Base-by-base conservation (phyloP, 2,797 vertebrate genomes). In the Nothura maculosa region DNA sequence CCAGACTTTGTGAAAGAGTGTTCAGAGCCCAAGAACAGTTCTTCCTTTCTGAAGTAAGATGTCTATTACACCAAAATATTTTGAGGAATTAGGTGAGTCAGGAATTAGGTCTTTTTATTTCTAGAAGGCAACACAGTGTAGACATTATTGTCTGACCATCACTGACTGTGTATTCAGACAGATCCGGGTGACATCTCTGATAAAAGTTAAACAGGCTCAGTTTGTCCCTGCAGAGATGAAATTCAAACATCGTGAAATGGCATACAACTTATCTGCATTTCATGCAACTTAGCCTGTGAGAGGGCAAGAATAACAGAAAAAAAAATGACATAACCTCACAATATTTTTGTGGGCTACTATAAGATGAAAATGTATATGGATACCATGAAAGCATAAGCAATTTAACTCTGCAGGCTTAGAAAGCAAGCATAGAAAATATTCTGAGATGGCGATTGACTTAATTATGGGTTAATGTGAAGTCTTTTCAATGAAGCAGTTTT, bases 51-150 rank as follows among this genome's bases (percentile, higher is more conserved):
- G 45, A 82, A 27, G 60, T 85, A 85, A 94, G 54, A 54, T 61
- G 34, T 13, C 28, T 90, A 52, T 87, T 45, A 69, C 28, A 45
- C 6, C 19, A 27, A 40, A 73, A n/a, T 22, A 0, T 55, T 90
- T 77, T 75, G 21, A 90, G 40, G 10, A 50, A 67, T 70, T 54
- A 64, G 19, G 63, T 90, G 91, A 87, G 83, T 73, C 82, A 85
- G 34, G 66, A 85, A 83, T 87, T 50, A 68, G 0, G 6, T 67
- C 21, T 57, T 93, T 90, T 74, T 68, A 36, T 69, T 91, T 83
- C 38, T 81, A 45, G 52, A 87, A 81, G 45, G 10, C 27, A 75
- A 45, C 19, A 43, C 42, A 67, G 2, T 83, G 21, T 17, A 57
- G 17, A 17, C 27, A 73, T 11, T 52, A 28, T 38, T 5, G 30